Evolutionary conservation across 2,888 invertebrate genomes (phyloP).

Genomic region (Molorchus minor): DNA sequence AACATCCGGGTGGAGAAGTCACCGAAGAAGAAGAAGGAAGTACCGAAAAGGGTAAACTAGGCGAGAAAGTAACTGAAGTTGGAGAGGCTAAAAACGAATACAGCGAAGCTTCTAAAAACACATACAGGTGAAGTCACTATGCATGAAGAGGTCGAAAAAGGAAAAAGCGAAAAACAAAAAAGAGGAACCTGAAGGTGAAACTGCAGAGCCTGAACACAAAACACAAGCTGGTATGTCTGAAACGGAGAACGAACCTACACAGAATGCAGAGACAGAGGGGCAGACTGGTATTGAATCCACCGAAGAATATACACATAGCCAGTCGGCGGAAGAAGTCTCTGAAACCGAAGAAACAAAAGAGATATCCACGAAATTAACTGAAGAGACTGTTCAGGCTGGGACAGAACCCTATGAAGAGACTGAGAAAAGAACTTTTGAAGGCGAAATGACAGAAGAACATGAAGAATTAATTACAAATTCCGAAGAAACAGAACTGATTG

Average conservation of each 20-base stretch:
- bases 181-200: conserved; percentile 1
- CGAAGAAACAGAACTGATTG: no score
- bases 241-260: no score
- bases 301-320: no score
- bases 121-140: neutral
- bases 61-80: neutral
- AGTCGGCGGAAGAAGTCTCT: neutral
- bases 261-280: no score
- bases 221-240: no score
- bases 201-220: no score
- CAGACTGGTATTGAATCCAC: neutral
- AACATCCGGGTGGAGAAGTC: neutral
- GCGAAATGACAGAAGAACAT: neutral
- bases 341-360: conserved; percentile 1
- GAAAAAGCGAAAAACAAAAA: neutral
- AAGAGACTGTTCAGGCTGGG: no score
- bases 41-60: neutral
- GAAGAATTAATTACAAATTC: no score
- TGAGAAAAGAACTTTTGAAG: conserved; percentile 4
- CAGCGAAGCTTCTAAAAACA: neutral
- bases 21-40: neutral
- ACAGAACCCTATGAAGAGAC: neutral
- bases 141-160: neutral
- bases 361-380: no score
- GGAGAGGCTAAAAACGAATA: neutral